Evolutionary conservation across 1,140 invertebrate genomes (phyloP).

Genomic region (Armadillidium nasatum): DNA sequence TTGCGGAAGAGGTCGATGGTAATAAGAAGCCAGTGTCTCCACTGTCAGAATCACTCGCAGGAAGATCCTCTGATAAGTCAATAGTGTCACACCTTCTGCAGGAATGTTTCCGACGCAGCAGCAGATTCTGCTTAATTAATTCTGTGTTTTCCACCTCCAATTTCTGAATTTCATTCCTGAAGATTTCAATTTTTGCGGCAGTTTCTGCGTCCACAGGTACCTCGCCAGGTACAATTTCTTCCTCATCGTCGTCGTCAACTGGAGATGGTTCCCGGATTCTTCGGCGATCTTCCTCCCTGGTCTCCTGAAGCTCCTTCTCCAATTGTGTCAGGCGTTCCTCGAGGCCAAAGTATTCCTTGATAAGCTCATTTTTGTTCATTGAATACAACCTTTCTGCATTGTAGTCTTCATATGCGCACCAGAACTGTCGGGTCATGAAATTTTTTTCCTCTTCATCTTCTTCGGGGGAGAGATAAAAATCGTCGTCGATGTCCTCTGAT

Average conservation of each 20-base stretch:
- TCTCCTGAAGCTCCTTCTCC: conserved; percentile 56
- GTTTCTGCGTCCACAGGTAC: conserved; percentile 40
- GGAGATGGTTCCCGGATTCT: conserved; percentile 1
- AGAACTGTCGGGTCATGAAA: conserved; percentile 85
- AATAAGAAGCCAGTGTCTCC: not conserved
- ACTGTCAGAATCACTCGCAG: not conserved
- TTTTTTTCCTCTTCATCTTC: conserved; percentile 72
- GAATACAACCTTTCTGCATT: conserved; percentile 74
- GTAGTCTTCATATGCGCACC: conserved; percentile 82
- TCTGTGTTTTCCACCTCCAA: conserved; percentile 45
- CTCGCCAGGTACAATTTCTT: conserved; percentile 31
- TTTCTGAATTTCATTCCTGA: conserved; percentile 46
- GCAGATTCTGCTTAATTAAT: conserved; percentile 43
- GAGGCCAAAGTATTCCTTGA: conserved; percentile 77
- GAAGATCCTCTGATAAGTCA: not conserved
- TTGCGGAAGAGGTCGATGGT: not conserved
- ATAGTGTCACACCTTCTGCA: not conserved
- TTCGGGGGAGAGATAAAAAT: conserved; percentile 76
- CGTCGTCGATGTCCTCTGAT: conserved; percentile 65
- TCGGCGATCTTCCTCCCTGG: conserved; percentile 33
- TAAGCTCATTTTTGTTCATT: conserved; percentile 76
- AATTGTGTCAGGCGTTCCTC: conserved; percentile 73
- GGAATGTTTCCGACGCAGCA: conserved; percentile 22
- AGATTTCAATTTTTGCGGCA: conserved; percentile 46
- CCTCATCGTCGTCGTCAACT: conserved; percentile 29